A percentile compares a stretch with the other conserved stretches of the same genome.
These are phyloP conservation scores for Tinamus guttatus DNA, from an alignment of 2,113 vertebrate species.

Conservation along the genomic window DNA sequence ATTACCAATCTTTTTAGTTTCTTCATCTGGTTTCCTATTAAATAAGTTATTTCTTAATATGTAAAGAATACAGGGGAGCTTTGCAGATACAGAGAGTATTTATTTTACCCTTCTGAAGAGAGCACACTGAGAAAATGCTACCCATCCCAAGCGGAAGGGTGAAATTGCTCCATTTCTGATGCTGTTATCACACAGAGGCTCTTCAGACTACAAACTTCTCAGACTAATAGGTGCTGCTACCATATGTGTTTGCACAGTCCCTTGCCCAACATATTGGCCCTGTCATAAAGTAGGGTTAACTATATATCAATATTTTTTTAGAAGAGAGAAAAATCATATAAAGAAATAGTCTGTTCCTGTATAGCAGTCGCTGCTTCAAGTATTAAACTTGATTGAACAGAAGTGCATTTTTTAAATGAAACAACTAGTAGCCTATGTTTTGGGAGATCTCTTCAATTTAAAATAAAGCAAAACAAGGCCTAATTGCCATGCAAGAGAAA, in stretches of 20 bases:
- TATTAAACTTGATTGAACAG: not conserved
- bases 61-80: slow-evolving; percentile 14
- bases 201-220: not conserved
- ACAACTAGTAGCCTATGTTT: not conserved
- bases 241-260: not conserved
- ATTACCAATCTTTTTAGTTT: slow-evolving; percentile 14
- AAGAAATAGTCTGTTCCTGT: not conserved
- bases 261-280: not conserved
- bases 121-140: slow-evolving; percentile 24
- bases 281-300: not conserved
- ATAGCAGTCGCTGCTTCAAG: not conserved
- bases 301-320: not conserved
- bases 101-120: slow-evolving; percentile 53
- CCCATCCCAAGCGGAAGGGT: not conserved
- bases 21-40: slow-evolving; percentile 59
- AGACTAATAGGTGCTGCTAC: not conserved
- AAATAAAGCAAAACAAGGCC: slow-evolving; percentile 4
- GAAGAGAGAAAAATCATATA: not conserved
- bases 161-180: not conserved
- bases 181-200: not conserved
- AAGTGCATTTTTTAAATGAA: not conserved
- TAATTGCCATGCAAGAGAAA: slow-evolving; percentile 46
- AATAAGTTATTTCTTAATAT: slow-evolving; percentile 34
- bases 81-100: slow-evolving; percentile 44
- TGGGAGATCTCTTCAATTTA: slow-evolving; percentile 1